Evolutionary conservation across 2,113 vertebrate species (phyloP), one percentile per base, ranked within the genome.

Genomic region (Crypturellus undulatus): DNA sequence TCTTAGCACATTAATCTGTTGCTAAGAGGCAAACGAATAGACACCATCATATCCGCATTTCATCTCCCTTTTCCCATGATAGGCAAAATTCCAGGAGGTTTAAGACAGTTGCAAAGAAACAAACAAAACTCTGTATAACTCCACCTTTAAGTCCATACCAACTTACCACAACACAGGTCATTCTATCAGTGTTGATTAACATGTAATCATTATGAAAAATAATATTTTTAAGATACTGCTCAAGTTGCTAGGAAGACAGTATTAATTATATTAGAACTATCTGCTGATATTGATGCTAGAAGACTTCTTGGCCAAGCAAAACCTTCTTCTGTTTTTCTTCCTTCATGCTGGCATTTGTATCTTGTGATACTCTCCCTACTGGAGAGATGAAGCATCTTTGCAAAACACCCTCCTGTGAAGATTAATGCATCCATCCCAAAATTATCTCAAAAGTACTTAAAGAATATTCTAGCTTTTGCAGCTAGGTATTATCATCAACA

Each of bases 401-500:
- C 62, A 95, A 87, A 92, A 95, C 87, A 60, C 26, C 47, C 85
- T 87, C 87, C 92, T 96, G 92, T 93, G 92, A 97, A 93, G 96
- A 54, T 63, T 95, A 92, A 86, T 69, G 58, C 54, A 71, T 22
- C 56, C 95, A 90, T 92, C 89, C 95, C 89, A 94, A 97, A 77
- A 94, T 71, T 85, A 90, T 62, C 89, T 81, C 63, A 85, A 94
- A 94, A 93, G 45, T 86, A 92, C 76, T 70, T 96, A 96, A 98
- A 94, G 94, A 97, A 94, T 97, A 96, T 92, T 93, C 86, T 78
- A 52, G 30, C 73, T 97, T 79, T 40, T 89, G 67, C 89, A 96
- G 94, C 89, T 96, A 97, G 91, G 95, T 91, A 93, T 90, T 97
- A 88, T 84, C 97, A 97, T 96, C 97, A 96, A 96, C 83, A 94